phyloP scores from a whole-genome alignment of 1,140 invertebrate genomes.

The Apocrypta bakeri region DNA sequence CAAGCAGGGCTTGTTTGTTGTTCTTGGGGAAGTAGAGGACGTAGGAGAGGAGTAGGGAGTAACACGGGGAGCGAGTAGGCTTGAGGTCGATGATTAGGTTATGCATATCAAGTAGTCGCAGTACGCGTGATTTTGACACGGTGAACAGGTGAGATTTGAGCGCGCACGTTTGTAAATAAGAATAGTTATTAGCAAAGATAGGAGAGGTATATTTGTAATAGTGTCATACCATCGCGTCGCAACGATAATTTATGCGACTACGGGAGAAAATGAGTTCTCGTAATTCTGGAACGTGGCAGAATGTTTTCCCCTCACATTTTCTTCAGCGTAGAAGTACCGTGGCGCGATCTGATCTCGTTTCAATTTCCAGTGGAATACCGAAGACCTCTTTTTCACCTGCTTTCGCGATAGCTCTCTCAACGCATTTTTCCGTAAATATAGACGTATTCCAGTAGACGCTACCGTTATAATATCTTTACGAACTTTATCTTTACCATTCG shows the following conservation, averaged over 20 bases:
- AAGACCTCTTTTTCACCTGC: background rate
- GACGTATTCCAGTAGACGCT: background rate
- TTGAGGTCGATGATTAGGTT: background rate
- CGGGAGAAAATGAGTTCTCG: too few relatives aligned
- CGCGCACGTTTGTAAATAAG: too few relatives aligned
- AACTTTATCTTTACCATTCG: background rate
- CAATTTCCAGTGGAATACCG: background rate
- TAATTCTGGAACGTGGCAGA: too few relatives aligned
- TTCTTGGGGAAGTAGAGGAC: background rate
- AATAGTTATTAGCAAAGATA: too few relatives aligned
- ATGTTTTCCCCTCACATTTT: too few relatives aligned
- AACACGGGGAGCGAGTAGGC: too few relatives aligned
- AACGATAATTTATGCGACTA: too few relatives aligned
- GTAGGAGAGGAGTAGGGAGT: too few relatives aligned
- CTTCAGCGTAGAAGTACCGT: background rate
- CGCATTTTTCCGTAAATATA: too few relatives aligned
- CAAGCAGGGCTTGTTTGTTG: background rate
- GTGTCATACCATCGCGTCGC: too few relatives aligned
- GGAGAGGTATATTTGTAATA: too few relatives aligned
- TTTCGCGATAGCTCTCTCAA: background rate
- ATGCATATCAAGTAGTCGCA: background rate
- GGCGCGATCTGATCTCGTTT: background rate
- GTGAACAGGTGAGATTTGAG: too few relatives aligned
- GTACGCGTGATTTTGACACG: background rate
- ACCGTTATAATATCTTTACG: background rate